phyloP scores from a whole-genome alignment of 2,797 vertebrate genomes.

The Parambassis ranga region DNA sequence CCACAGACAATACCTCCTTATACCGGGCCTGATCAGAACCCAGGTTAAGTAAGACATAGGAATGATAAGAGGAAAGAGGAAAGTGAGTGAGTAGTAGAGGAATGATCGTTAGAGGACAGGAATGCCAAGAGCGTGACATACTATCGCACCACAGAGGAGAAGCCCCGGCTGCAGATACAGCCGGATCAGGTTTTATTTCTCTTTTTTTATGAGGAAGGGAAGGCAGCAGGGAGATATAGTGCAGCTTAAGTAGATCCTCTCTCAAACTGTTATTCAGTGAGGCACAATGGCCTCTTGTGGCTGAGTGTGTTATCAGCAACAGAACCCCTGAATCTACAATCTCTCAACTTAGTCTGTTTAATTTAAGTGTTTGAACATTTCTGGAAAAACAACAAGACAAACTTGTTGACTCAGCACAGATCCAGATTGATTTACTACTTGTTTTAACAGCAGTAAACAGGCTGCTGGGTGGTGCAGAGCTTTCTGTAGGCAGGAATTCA shows the following conservation, averaged over 20 bases:
- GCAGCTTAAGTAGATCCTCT: constrained; percentile 15
- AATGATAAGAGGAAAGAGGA: constrained; percentile 15
- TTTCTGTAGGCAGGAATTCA: constrained; percentile 32
- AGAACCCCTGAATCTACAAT: too few species aligned
- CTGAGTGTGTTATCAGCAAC: background rate
- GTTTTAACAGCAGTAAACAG: constrained; percentile 61
- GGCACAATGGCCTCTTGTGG: constrained; percentile 70
- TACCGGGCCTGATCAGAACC: background rate
- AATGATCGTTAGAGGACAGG: constrained; percentile 14
- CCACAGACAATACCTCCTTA: background rate
- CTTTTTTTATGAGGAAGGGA: constrained; percentile 59
- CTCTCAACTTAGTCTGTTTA: too few species aligned
- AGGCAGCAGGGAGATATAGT: constrained; percentile 33
- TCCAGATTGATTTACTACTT: constrained; percentile 61
- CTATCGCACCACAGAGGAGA: constrained; percentile 52
- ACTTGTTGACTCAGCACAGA: background rate
- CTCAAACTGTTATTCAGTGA: constrained; percentile 4
- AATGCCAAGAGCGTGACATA: constrained; percentile 48
- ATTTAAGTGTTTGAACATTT: too few species aligned
- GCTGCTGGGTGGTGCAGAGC: background rate
- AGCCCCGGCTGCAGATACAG: constrained; percentile 47
- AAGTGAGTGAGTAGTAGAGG: constrained; percentile 27
- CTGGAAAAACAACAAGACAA: too few species aligned
- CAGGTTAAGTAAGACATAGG: background rate
- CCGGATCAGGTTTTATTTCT: constrained; percentile 72